Evolutionary conservation across 2,113 vertebrate genomes (phyloP), one percentile per base, ranked within the genome.

Genomic region (Xyrauchen texanus): DNA sequence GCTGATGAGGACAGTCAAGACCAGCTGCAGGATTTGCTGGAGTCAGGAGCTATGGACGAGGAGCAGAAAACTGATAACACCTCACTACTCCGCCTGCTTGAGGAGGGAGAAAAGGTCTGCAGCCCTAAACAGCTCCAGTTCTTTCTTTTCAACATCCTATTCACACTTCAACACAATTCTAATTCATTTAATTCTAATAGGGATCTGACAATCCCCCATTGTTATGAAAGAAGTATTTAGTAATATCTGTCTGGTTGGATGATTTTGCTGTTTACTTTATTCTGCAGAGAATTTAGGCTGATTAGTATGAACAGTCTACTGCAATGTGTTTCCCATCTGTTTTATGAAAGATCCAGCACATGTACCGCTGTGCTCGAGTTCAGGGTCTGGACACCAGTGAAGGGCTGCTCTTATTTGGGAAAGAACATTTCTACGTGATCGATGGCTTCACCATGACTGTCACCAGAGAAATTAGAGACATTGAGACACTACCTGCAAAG

Each of bases 391-490:
- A 99, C 88, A 99, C 98, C 78, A 97, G 96, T 0, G 97, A 99
- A 82, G 98, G 98, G 5, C 93, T 99, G 45, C 96, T 99, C 5
- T 95, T 99, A 5, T 99, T 99, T 71, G 97, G 98, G 2, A 99
- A 99, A 84, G 98, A 99, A 47, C 98, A 99, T 85, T 99, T 99
- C 89, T 99, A 99, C 1, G 98, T 99, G 75, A 99, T 99, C 13
- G 98, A 99, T 0, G 98, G 98, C 45, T 99, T 96, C 91, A 99
- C 98, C 80, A 96, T 99, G 97, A 99, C 98, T 0, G 93, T 95
- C 64, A 97, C 94, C 84, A 91, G 98, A 45, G 98, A 99, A 91
- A 99, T 99, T 84, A 87, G 97, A 70, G 98, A 99, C 88, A 99
- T 99, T 53, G 98, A 99, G 90, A 98, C 97, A 0, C 92, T 99